These are phyloP conservation scores for Autographa gamma DNA, from an alignment of 2,888 invertebrate species.

Conservation along the genomic window DNA sequence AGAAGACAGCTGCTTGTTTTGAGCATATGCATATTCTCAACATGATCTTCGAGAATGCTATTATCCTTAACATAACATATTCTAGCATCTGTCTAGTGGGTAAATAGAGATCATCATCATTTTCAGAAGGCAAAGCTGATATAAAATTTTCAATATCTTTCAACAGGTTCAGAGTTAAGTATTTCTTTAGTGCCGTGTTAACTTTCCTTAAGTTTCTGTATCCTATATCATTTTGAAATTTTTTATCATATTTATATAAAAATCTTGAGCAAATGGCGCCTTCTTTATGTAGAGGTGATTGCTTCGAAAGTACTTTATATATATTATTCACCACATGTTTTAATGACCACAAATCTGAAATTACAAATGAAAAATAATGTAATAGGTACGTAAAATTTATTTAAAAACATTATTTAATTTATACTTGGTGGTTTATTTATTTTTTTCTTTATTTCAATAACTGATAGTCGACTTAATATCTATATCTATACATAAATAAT, in stretches of 20 bases:
- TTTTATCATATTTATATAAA: slow-evolving; percentile 89
- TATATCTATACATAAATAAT: no score
- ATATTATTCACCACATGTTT: slow-evolving; percentile 70
- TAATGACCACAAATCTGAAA: slow-evolving; percentile 75
- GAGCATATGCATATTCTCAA: slow-evolving; percentile 83
- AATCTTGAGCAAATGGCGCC: slow-evolving; percentile 88
- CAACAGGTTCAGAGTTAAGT: slow-evolving; percentile 80
- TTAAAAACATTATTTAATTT: no score
- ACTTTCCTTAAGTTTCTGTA: slow-evolving; percentile 87
- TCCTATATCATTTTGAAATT: slow-evolving; percentile 89
- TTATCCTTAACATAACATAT: slow-evolving; percentile 86
- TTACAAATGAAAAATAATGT: slow-evolving; percentile 3
- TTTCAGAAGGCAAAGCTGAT: slow-evolving; percentile 71
- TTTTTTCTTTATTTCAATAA: no score
- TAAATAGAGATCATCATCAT: slow-evolving; percentile 71
- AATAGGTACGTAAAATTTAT: background rate
- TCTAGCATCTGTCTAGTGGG: slow-evolving; percentile 90
- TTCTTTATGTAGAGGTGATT: slow-evolving; percentile 86
- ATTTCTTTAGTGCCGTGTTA: slow-evolving; percentile 85
- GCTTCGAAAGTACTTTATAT: slow-evolving; percentile 74
- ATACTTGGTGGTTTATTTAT: no score
- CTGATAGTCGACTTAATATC: no score
- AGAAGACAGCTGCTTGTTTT: slow-evolving; percentile 83
- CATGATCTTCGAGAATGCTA: slow-evolving; percentile 89
- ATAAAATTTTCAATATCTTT: slow-evolving; percentile 80